Evolutionary conservation across 2,888 invertebrate species (phyloP), one percentile per base, ranked within the genome.

Genomic region (Microplitis deprimator): DNA sequence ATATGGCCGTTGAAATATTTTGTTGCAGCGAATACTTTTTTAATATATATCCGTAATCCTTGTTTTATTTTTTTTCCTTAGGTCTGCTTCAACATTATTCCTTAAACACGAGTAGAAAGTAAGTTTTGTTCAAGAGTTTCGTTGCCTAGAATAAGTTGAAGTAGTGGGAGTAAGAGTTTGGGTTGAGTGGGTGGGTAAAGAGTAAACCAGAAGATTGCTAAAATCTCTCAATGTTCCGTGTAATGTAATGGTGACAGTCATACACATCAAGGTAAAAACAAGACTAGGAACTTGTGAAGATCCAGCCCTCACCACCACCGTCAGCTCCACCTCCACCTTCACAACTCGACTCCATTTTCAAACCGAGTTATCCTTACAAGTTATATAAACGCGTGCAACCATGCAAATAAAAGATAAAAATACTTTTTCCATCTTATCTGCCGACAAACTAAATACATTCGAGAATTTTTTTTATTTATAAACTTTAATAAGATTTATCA

Each of bases 181-280:
- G 13, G 50, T 50, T 50, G 50, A 50, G 50, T 68, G 68, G 41
- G 68, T 41, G 20, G 39, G 39, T 39, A n/a, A 38, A 7, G 41
- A 71, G 71, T 71, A 29, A 71, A 71, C 71, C 59, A 6, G 39
- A 16, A 71, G 62, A 71, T 71, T 71, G 71, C 61, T 71, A 50
- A 71, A 71, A 71, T 71, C 62, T 71, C 71, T 61, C 39, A 50
- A 50, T 50, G 50, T 50, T 50, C 50, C 13, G 50, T 50, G 50
- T 50, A 50, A 50, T 50, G 50, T 50, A 50, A 50, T 50, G 50
- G 50, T 50, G 50, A 50, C 50, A 50, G 50, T 50, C 50, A 50
- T 50, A 50, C 50, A 50, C 50, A 50, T 50, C 50, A 50, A 50
- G 50, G 50, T 50, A 50, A 50, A 50, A 50, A 50, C 50, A 50